Conservation (phyloP, 2,888 invertebrate species). For the Hermaeophaga mercurialis region DNA sequence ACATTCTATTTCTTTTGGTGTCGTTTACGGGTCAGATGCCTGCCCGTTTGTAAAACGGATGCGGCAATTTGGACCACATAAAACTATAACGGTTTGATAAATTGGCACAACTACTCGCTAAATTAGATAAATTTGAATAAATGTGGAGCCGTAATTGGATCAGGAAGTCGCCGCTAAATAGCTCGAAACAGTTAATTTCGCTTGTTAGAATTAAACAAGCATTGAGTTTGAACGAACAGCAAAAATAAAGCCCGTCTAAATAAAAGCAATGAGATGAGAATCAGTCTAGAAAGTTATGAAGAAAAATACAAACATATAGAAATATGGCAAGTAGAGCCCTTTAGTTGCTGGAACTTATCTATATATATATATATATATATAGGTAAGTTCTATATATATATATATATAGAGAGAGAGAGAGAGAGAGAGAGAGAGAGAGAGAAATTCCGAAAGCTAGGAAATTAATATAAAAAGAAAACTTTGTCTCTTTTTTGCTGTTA, state of each 20-base stretch:
- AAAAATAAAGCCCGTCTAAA: not conserved
- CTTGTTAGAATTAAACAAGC: not conserved
- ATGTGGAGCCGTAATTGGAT: conserved; percentile 19
- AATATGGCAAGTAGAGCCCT: too few species aligned
- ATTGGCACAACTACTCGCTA: conserved; percentile 40
- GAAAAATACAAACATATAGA: too few species aligned
- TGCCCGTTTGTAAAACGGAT: conserved; percentile 32
- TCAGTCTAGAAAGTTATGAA: too few species aligned
- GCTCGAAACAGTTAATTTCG: not conserved
- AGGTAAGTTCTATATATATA: too few species aligned
- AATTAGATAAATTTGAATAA: conserved; percentile 37
- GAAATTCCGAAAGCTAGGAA: too few species aligned
- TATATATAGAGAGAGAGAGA: too few species aligned
- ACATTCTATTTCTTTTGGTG: not conserved
- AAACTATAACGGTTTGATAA: conserved; percentile 39
- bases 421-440: too few species aligned
- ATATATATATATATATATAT: too few species aligned
- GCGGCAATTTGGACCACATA: conserved; percentile 40
- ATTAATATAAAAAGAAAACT: too few species aligned
- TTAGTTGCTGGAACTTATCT: too few species aligned
- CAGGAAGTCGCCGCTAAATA: conserved; percentile 13
- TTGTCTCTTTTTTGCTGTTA: too few species aligned
- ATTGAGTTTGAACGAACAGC: too few species aligned
- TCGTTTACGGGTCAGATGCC: conserved; percentile 1
- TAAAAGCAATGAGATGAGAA: not conserved